Percentiles rank a stretch among this genome's conserved stretches.
Evolutionary conservation across 1,140 invertebrate species (phyloP).

Genomic region (Schlechtendalia chinensis): DNA sequence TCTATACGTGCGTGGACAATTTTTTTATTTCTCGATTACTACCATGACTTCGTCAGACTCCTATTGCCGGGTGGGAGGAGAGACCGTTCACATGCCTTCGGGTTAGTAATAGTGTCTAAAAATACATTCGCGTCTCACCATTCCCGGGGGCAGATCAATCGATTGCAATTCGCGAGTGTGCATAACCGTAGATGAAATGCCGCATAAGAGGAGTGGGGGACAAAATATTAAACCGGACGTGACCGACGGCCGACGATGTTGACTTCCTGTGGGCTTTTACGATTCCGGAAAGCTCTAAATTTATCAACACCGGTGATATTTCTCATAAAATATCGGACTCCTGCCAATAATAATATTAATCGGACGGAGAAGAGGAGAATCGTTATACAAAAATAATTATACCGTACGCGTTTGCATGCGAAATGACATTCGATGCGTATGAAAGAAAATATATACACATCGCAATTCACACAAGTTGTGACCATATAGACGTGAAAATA

Average conservation of each 20-base stretch:
- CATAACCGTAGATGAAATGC: neutral
- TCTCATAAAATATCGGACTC: constrained; percentile 9
- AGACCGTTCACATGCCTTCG: constrained; percentile 25
- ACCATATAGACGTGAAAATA: too few relatives aligned
- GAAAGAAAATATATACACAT: too few relatives aligned
- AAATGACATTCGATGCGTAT: neutral
- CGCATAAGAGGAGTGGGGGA: neutral
- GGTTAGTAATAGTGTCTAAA: constrained; percentile 47
- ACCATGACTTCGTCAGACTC: neutral
- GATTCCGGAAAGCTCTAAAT: constrained; percentile 40
- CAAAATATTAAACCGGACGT: constrained; percentile 36
- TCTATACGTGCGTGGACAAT: constrained; percentile 24
- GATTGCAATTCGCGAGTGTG: constrained; percentile 33
- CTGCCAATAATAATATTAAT: neutral
- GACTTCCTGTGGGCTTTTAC: constrained; percentile 46
- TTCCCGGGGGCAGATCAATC: constrained; percentile 45
- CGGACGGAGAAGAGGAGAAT: neutral
- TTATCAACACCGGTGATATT: constrained; percentile 23
- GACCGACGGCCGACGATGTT: constrained; percentile 38
- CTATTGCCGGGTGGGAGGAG: constrained; percentile 1
- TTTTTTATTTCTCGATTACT: constrained; percentile 30
- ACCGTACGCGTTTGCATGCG: neutral
- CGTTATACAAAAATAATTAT: constrained; percentile 13
- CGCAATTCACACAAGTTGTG: too few relatives aligned
- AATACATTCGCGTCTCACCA: constrained; percentile 37